Evolutionary conservation across 2,113 vertebrate genomes (phyloP).

Genomic region (Lathamus discolor): DNA sequence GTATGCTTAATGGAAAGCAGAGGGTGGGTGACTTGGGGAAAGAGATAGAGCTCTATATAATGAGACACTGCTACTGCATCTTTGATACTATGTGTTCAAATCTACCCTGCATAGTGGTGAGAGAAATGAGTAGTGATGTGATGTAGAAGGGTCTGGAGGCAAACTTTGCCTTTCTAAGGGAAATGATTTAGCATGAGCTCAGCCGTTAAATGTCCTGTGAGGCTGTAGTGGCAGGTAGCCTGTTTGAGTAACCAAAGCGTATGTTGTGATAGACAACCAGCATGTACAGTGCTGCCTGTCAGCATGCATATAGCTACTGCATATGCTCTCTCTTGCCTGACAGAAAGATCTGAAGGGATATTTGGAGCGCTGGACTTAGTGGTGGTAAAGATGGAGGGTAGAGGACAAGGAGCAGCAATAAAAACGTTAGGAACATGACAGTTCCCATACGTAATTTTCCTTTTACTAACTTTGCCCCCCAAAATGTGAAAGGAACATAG

Average conservation of each 20-base stretch:
- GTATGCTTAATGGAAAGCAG: neutral
- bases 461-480: neutral
- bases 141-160: neutral
- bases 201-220: neutral
- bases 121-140: neutral
- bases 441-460: neutral
- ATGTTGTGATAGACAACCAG: neutral
- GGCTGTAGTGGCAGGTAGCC: neutral
- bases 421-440: neutral
- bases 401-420: neutral
- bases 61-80: neutral
- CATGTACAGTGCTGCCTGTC: neutral
- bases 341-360: neutral
- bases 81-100: neutral
- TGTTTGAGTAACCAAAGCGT: neutral
- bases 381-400: neutral
- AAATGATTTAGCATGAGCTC: rapidly evolving
- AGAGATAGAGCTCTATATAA: neutral
- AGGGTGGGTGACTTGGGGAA: neutral
- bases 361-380: rapidly evolving
- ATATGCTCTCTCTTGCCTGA: neutral
- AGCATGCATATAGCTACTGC: neutral
- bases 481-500: neutral
- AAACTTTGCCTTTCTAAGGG: neutral
- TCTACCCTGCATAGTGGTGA: neutral